These are phyloP conservation scores for Aphis gossypii DNA, from an alignment of 1,140 invertebrate species.

Conservation along the genomic window DNA sequence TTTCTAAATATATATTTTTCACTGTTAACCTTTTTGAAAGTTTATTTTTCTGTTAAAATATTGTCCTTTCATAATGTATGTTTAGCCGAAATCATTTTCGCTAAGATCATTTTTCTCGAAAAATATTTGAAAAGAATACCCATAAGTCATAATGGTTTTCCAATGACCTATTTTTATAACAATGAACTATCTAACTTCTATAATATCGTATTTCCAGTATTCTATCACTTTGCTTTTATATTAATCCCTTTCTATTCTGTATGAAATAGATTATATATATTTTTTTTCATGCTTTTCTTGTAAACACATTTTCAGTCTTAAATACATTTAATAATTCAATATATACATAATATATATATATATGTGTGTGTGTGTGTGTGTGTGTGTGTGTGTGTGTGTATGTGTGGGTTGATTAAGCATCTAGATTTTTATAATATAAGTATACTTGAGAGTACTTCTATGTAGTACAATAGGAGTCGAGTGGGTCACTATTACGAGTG, in stretches of 20 bases:
- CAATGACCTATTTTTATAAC: background rate
- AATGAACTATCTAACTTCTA: background rate
- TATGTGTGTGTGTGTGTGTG: too few species aligned
- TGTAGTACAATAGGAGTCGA: too few species aligned
- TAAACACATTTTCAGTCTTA: background rate
- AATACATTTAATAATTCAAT: background rate
- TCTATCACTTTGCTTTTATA: background rate
- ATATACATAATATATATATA: too few species aligned
- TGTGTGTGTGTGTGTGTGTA: too few species aligned
- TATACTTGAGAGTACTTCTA: too few species aligned
- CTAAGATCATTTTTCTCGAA: background rate
- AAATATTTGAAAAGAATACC: background rate
- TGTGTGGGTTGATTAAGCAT: too few species aligned
- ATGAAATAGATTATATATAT: background rate
- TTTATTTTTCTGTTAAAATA: background rate
- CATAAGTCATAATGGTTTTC: background rate
- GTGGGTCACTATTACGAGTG: too few species aligned
- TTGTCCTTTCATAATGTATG: background rate
- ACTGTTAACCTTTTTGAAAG: background rate
- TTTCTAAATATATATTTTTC: background rate
- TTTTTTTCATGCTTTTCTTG: background rate
- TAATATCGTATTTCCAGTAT: background rate
- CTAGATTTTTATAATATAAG: too few species aligned
- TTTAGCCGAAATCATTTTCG: background rate
- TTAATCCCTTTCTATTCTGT: background rate